A percentile compares a stretch with the other conserved stretches of the same genome.
Conservation (phyloP, 2,113 vertebrate genomes). For the Euleptes europaea region DNA sequence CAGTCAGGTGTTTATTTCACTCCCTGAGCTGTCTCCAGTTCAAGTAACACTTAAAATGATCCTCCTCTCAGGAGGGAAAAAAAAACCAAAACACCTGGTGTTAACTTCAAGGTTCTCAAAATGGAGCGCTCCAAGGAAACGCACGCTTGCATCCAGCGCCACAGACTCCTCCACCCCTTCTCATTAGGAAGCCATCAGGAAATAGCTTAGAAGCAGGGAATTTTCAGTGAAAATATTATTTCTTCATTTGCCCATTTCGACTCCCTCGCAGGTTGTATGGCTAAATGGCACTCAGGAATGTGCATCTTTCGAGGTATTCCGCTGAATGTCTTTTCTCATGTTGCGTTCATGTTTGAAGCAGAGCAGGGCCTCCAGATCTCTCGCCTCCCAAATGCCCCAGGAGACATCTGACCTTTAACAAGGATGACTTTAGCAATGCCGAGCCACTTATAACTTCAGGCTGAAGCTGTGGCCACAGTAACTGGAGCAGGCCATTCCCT, state of each 20-base stretch:
- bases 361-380: constrained; percentile 31
- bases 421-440: constrained; percentile 14
- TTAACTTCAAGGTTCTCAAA: constrained; percentile 56
- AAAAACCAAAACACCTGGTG: constrained; percentile 1
- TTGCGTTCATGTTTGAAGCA: constrained; percentile 52
- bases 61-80: constrained; percentile 30
- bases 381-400: constrained; percentile 44
- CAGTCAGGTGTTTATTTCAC: constrained; percentile 77
- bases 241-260: constrained; percentile 69
- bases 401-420: constrained; percentile 55
- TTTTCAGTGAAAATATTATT: constrained; percentile 75
- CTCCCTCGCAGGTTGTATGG: constrained; percentile 69
- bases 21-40: constrained; percentile 67
- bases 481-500: constrained; percentile 17
- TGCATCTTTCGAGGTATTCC: constrained; percentile 45
- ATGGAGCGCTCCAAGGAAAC: constrained; percentile 64
- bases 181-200: constrained; percentile 72
- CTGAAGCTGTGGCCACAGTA: constrained; percentile 16
- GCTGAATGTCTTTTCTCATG: constrained; percentile 43
- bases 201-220: constrained; percentile 71
- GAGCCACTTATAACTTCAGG: constrained; percentile 9
- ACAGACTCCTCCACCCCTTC: constrained; percentile 57
- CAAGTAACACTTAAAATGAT: constrained; percentile 62
- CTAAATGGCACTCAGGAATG: constrained; percentile 71
- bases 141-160: constrained; percentile 49